Percentiles rank a stretch among this genome's conserved stretches.
Evolutionary conservation across 2,797 vertebrate genomes (phyloP).

Genomic region (Enteromius fasciolatus): DNA sequence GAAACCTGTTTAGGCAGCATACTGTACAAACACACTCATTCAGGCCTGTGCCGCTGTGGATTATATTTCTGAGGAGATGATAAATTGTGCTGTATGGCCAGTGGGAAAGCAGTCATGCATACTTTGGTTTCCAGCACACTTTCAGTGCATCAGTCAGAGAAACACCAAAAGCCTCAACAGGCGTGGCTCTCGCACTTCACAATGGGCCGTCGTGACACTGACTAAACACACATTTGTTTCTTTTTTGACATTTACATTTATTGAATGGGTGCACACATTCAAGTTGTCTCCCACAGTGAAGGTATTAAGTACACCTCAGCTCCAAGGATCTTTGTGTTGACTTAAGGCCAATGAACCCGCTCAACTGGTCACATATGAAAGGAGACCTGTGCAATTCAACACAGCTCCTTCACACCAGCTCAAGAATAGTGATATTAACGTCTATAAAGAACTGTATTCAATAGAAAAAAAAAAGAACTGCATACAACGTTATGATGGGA

Average conservation of each 20-base stretch:
- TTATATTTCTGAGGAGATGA: slow-evolving; percentile 7
- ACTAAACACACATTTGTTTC: slow-evolving; percentile 17
- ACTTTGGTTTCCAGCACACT: slow-evolving; percentile 1
- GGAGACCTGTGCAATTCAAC: slow-evolving; percentile 26
- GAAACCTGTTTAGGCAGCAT: background rate
- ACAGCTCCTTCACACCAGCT: slow-evolving; percentile 24
- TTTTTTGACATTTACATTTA: slow-evolving; percentile 65
- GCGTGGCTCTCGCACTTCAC: slow-evolving; percentile 12
- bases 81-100: background rate
- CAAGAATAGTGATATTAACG: background rate
- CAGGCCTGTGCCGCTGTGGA: slow-evolving; percentile 33
- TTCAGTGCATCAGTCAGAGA: slow-evolving; percentile 5
- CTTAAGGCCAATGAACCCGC: slow-evolving; percentile 49
- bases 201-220: background rate
- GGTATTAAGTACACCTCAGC: slow-evolving; percentile 41
- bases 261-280: slow-evolving; percentile 46
- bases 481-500: too few species aligned
- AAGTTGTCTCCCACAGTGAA: slow-evolving; percentile 32
- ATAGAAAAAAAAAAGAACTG: background rate
- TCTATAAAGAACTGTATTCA: background rate
- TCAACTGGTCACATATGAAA: slow-evolving; percentile 39
- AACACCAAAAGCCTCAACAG: slow-evolving; percentile 5
- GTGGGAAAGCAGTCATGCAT: slow-evolving; percentile 13
- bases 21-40: slow-evolving; percentile 25
- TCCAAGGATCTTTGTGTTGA: slow-evolving; percentile 59